Conservation (phyloP, 2,113 vertebrate genomes). For the Gobio gobio region DNA sequence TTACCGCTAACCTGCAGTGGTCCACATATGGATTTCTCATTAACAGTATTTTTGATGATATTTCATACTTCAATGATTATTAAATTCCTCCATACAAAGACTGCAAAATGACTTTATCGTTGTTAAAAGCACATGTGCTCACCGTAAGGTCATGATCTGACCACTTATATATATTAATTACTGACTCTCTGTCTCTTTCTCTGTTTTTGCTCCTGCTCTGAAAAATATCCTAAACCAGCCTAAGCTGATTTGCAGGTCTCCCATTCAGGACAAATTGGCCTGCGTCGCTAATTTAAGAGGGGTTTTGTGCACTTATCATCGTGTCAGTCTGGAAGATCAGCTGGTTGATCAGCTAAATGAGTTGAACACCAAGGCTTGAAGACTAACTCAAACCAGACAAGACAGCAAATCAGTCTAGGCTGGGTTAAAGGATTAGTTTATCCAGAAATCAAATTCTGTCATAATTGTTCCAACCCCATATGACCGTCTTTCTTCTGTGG, state of each 20-base stretch:
- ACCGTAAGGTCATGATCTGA: background rate
- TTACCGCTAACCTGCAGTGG: too few species aligned
- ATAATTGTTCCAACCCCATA: background rate
- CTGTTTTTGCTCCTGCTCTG: background rate
- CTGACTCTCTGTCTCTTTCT: background rate
- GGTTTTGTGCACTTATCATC: too few species aligned
- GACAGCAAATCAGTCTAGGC: too few species aligned
- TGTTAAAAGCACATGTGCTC: background rate
- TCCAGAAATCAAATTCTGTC: background rate
- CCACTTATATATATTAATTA: background rate
- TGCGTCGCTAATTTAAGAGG: too few species aligned
- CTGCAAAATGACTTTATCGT: background rate
- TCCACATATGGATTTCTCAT: background rate
- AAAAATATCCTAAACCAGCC: background rate
- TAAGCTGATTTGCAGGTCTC: background rate
- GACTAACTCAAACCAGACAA: too few species aligned
- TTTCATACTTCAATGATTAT: background rate
- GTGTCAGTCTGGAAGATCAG: too few species aligned
- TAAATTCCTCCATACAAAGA: background rate
- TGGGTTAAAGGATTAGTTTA: background rate
- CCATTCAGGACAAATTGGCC: too few species aligned
- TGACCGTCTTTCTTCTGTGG: background rate
- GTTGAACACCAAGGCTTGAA: too few species aligned
- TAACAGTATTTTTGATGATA: background rate
- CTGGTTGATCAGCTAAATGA: too few species aligned